Evolutionary conservation across 2,797 vertebrate genomes (phyloP).

Genomic region (Myotis vivesi): DNA sequence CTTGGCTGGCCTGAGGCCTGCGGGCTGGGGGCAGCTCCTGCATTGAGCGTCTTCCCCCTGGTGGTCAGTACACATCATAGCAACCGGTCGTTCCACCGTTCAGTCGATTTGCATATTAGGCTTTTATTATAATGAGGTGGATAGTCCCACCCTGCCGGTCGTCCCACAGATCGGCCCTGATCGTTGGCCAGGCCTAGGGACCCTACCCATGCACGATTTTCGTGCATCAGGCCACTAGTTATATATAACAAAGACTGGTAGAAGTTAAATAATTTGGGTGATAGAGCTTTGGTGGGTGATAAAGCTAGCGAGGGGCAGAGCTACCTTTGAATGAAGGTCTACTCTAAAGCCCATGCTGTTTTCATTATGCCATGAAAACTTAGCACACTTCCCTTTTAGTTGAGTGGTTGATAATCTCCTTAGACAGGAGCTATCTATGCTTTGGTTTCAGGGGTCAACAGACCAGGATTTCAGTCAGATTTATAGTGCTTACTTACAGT

Average conservation of each 20-base stretch:
- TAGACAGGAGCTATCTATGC: neutral
- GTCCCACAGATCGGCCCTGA: too few species aligned
- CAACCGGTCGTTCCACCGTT: too few species aligned
- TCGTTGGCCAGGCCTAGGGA: too few species aligned
- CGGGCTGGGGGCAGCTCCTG: too few species aligned
- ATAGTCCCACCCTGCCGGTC: too few species aligned
- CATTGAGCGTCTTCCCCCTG: too few species aligned
- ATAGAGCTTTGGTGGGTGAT: neutral
- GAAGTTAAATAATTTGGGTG: neutral
- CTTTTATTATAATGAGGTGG: too few species aligned
- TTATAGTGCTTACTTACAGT: neutral
- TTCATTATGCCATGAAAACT: neutral
- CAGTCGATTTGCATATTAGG: too few species aligned
- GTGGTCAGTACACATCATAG: too few species aligned
- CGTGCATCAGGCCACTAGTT: too few species aligned
- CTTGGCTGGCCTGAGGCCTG: too few species aligned
- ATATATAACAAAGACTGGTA: neutral
- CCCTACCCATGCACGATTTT: too few species aligned
- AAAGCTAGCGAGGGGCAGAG: neutral
- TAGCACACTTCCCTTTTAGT: neutral
- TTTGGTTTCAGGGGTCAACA: neutral
- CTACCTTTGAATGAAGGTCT: neutral
- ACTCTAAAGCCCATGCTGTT: neutral
- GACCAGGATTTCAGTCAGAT: slow-evolving; percentile 12
- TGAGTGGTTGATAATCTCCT: neutral